Percentiles rank a stretch among this genome's conserved stretches.
Evolutionary conservation across 2,797 vertebrate species (phyloP).

Genomic region (Jordanella pulchra): DNA sequence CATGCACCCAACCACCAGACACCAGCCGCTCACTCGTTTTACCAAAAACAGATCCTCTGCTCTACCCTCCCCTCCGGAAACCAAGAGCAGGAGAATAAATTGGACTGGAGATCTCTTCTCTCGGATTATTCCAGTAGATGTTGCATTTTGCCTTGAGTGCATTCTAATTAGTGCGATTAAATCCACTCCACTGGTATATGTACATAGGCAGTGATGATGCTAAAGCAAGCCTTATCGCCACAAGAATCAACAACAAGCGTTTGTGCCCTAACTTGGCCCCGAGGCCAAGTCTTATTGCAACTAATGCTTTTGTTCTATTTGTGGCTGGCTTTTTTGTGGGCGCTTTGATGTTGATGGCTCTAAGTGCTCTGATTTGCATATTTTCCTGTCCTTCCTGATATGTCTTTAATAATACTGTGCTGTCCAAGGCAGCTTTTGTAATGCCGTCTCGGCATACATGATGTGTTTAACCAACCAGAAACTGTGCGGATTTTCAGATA

Average conservation of each 20-base stretch:
- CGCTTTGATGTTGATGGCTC: conserved; percentile 81
- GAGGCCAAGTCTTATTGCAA: conserved; percentile 82
- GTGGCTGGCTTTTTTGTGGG: conserved; percentile 77
- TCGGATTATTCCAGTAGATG: conserved; percentile 83
- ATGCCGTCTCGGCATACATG: conserved; percentile 37
- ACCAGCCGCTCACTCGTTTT: conserved; percentile 69
- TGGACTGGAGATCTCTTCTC: conserved; percentile 82
- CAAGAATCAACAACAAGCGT: conserved; percentile 85
- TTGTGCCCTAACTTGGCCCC: conserved; percentile 78
- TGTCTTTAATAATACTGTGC: conserved; percentile 75
- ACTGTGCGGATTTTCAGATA: conserved; percentile 19
- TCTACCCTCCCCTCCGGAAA: conserved; percentile 55
- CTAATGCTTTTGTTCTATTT: conserved; percentile 85
- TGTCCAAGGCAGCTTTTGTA: conserved; percentile 61
- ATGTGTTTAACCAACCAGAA: conserved; percentile 45
- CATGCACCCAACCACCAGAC: conserved; percentile 77
- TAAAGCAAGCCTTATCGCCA: conserved; percentile 85
- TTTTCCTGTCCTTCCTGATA: conserved; percentile 66
- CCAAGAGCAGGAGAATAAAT: conserved; percentile 76
- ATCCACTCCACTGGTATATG: conserved; percentile 84
- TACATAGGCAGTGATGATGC: conserved; percentile 82
- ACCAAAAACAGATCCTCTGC: conserved; percentile 73
- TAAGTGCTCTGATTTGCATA: conserved; percentile 81
- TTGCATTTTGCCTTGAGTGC: conserved; percentile 84
- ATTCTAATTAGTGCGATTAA: conserved; percentile 88